phyloP scores from a whole-genome alignment of 2,888 invertebrate species.

The Suillia variegata region DNA sequence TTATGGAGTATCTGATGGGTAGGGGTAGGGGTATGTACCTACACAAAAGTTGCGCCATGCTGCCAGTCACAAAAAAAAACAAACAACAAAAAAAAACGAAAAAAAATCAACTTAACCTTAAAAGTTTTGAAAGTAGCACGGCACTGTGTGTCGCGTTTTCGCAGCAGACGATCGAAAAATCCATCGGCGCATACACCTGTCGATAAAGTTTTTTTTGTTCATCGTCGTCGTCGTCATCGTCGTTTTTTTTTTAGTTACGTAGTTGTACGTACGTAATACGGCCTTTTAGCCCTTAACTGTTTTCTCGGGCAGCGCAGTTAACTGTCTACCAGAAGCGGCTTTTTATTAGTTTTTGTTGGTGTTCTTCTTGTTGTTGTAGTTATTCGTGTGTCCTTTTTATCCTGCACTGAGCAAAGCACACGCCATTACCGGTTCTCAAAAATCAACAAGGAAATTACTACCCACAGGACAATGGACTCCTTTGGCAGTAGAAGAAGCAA shows the following conservation, averaged over 20 bases:
- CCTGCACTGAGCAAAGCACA: not conserved
- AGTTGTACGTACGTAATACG: not conserved
- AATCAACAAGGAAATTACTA: not conserved
- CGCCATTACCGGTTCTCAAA: not conserved
- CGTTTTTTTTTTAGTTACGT: not conserved
- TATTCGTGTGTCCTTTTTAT: not conserved
- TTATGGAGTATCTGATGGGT: too few species aligned
- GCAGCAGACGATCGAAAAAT: not conserved
- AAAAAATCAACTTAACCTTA: slow-evolving; percentile 18
- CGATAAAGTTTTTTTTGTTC: slow-evolving; percentile 33
- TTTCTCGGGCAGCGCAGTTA: too few species aligned
- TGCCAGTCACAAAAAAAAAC: slow-evolving; percentile 23
- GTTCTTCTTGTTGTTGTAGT: not conserved
- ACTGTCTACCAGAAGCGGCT: too few species aligned
- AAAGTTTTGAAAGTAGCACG: slow-evolving; percentile 32
- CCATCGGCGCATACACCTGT: slow-evolving; percentile 44
- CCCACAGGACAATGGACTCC: not conserved
- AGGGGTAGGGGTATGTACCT: too few species aligned
- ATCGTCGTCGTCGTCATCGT: not conserved
- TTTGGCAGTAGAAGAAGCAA: not conserved
- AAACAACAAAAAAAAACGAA: slow-evolving; percentile 19
- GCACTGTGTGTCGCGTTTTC: slow-evolving; percentile 39
- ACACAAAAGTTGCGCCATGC: too few species aligned
- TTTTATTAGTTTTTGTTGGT: too few species aligned
- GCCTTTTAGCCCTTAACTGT: slow-evolving; percentile 17